Percentiles rank a stretch among this genome's conserved stretches.
Evolutionary conservation across 1,140 invertebrate species (phyloP).

Genomic region (Bradysia coprophila): DNA sequence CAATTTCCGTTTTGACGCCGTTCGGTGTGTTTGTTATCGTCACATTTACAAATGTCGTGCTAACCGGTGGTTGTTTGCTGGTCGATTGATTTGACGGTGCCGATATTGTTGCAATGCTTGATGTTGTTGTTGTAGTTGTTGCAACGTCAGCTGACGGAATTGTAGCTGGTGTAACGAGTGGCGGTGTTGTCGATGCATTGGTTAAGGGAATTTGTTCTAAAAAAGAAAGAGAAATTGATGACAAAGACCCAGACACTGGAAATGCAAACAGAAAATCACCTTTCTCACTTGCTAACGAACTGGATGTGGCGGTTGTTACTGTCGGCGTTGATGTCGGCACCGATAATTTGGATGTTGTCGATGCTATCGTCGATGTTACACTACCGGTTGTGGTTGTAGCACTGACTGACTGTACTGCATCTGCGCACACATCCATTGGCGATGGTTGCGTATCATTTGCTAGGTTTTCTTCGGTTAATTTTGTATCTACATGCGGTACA

Average conservation of each 20-base stretch:
- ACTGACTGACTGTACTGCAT: not conserved
- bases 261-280: too few relatives aligned
- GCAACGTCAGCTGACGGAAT: not conserved
- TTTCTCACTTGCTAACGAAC: too few relatives aligned
- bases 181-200: too few relatives aligned
- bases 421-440: not conserved
- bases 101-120: conserved; percentile 7
- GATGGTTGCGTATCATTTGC: not conserved
- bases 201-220: too few relatives aligned
- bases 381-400: not conserved
- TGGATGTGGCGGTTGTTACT: not conserved
- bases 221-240: too few relatives aligned
- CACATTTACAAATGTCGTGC: conserved; percentile 4
- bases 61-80: conserved; percentile 4
- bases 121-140: conserved; percentile 2
- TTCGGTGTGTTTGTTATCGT: conserved; percentile 4
- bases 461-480: too few relatives aligned
- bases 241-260: too few relatives aligned
- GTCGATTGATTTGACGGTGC: conserved; percentile 7
- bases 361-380: not conserved
- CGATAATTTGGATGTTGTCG: not conserved
- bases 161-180: not conserved
- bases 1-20: conserved; percentile 2
- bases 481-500: too few relatives aligned
- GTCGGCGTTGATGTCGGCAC: not conserved